phyloP scores from a whole-genome alignment of 2,888 invertebrate species.

The Caenorhabditis sinica region DNA sequence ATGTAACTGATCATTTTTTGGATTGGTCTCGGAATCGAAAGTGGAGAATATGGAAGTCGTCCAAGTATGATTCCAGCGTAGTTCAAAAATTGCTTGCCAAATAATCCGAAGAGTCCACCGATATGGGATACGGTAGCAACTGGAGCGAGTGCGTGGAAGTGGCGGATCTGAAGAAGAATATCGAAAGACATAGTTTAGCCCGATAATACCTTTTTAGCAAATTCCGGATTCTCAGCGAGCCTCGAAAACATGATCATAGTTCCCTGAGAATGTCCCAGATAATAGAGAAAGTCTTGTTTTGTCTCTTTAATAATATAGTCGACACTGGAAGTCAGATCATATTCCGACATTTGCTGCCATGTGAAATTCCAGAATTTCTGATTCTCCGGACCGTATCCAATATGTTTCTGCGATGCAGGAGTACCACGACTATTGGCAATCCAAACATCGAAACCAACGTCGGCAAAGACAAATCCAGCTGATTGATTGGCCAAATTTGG shows the following conservation, averaged over 20 bases:
- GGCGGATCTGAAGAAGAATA: conserved; percentile 70
- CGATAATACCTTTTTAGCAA: conserved; percentile 72
- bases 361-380: conserved; percentile 74
- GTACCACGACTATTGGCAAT: conserved; percentile 91
- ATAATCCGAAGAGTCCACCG: conserved; percentile 74
- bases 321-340: conserved; percentile 91
- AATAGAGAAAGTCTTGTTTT: conserved; percentile 87
- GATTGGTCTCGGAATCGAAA: conserved; percentile 64
- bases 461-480: conserved; percentile 83
- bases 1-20: conserved; percentile 66
- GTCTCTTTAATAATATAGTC: conserved; percentile 88
- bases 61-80: conserved; percentile 60
- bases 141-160: conserved; percentile 82
- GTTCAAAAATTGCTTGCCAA: conserved; percentile 64
- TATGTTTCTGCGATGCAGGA: conserved; percentile 88
- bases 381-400: conserved; percentile 84
- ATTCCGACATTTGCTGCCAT: conserved; percentile 92
- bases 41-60: conserved; percentile 68
- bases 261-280: conserved; percentile 92
- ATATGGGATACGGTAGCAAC: conserved; percentile 83
- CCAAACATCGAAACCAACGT: conserved; percentile 89
- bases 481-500: conserved; percentile 76
- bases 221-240: conserved; percentile 72
- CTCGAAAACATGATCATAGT: conserved; percentile 82
- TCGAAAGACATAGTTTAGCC: too few species aligned